Percentiles rank a stretch among this genome's conserved stretches.
Evolutionary conservation across 2,797 vertebrate genomes (phyloP).

Genomic region (Mormyrus hasselquistii): DNA sequence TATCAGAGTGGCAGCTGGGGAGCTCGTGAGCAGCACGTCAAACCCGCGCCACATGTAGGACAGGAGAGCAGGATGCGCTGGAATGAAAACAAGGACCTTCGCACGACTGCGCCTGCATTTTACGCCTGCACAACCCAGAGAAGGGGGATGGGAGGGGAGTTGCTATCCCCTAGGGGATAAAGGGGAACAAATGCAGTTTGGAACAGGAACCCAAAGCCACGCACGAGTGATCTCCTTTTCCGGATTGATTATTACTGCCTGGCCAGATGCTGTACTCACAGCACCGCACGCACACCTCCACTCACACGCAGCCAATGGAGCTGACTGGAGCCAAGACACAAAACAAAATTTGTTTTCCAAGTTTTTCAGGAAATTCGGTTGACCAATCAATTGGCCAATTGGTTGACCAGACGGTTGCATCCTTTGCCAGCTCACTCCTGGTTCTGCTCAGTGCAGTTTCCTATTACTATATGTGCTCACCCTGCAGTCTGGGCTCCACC

Average conservation of each 20-base stretch:
- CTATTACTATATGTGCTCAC: neutral
- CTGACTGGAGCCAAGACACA: neutral
- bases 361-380: neutral
- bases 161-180: neutral
- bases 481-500: neutral
- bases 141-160: neutral
- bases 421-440: neutral
- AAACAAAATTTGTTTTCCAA: neutral
- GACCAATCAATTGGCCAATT: neutral
- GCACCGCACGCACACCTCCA: neutral
- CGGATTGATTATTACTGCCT: neutral
- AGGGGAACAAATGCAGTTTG: conserved; percentile 4
- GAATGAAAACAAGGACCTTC: neutral
- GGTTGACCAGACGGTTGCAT: neutral
- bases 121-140: neutral
- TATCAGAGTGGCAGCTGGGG: neutral
- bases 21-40: neutral
- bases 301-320: neutral
- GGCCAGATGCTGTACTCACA: neutral
- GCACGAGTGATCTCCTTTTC: neutral
- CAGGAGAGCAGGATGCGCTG: neutral
- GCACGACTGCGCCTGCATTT: neutral
- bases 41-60: neutral
- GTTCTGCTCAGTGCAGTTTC: neutral
- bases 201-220: neutral